Evolutionary conservation across 2,113 vertebrate species (phyloP), one percentile per base, ranked within the genome.

Genomic region (Garra rufa): DNA sequence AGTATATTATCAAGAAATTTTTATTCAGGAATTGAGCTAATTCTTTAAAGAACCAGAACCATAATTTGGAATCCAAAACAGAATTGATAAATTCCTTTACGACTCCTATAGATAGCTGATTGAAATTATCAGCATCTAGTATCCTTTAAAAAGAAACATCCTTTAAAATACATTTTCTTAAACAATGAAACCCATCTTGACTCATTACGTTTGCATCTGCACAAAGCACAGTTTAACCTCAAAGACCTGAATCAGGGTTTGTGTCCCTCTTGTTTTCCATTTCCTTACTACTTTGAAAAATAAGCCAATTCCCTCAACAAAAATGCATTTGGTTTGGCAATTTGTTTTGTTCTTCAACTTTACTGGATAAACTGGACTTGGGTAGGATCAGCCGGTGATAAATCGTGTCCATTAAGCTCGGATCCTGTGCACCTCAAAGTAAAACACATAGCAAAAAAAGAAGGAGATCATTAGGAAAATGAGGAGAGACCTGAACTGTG

Each of bases 391-490:
- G 90, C 77, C 85, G 44, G 86, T 95, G 94, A 95, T 94, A 85
- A 94, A 95, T 94, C 84, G 92, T 90, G 83, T 92, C 94, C 93
- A 95, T 95, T 95, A 95, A 90, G 91, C 65, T 78, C 63, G 89
- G 91, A 92, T 94, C 92, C 92, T 91, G 89, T 86, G 92, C 92
- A 93, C 92, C 93, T 93, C 93, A 93, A 92, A 94, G 92, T 93
- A 92, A 94, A 94, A 94, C 93, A 85, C 93, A 92, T 92, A 92
- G 90, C 90, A 91, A 81, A 93, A n/a, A 94, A 94, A 94, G 93
- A 93, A 93, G 93, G 93, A 91, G 91, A 93, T 95, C 94, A 95
- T 95, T 95, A 95, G 92, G 92, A 95, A 94, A 94, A 94, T 94
- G 93, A 94, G 94, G 90, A 91, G 93, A 92, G 92, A 93, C 91